phyloP scores from a whole-genome alignment of 2,113 vertebrate genomes.

The Propithecus coquereli region DNA sequence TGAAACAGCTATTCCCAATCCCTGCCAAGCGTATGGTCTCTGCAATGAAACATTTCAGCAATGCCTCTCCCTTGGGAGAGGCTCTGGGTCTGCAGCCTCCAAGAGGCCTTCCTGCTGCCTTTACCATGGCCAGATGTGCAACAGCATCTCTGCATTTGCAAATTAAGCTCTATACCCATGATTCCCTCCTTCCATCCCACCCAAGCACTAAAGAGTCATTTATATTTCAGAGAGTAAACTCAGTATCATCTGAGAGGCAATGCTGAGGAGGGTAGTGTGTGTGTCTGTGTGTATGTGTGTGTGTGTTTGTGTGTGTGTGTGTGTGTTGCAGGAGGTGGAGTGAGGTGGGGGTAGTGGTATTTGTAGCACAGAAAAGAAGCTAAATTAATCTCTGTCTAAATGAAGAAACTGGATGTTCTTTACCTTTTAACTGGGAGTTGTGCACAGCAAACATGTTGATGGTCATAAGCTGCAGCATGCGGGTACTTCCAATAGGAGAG shows the following conservation, averaged over 20 bases:
- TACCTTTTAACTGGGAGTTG: conserved; percentile 93
- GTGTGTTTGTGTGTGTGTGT: neutral
- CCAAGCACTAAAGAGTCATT: conserved; percentile 48
- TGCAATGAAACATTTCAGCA: conserved; percentile 78
- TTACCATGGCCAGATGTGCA: conserved; percentile 70
- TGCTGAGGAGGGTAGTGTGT: neutral
- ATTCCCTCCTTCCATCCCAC: conserved; percentile 59
- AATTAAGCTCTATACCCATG: conserved; percentile 49
- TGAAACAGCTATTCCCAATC: conserved; percentile 75
- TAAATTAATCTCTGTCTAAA: conserved; percentile 4
- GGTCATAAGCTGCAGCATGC: conserved; percentile 96
- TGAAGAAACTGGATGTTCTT: conserved; percentile 56
- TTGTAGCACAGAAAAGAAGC: neutral
- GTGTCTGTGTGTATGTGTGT: neutral
- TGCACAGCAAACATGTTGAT: conserved; percentile 99
- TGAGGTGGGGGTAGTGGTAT: neutral
- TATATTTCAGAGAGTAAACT: conserved; percentile 22
- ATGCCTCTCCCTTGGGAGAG: conserved; percentile 72
- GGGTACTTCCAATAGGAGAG: conserved; percentile 90
- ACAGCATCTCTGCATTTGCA: conserved; percentile 58
- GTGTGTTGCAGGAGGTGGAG: neutral
- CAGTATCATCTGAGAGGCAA: conserved; percentile 16
- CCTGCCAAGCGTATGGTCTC: conserved; percentile 77
- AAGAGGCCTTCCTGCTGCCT: conserved; percentile 64
- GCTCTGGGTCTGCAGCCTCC: conserved; percentile 60